Percentiles rank a stretch among this genome's conserved stretches.
These are phyloP conservation scores for Bradypodion pumilum DNA, from an alignment of 2,797 vertebrate species.

Conservation along the genomic window DNA sequence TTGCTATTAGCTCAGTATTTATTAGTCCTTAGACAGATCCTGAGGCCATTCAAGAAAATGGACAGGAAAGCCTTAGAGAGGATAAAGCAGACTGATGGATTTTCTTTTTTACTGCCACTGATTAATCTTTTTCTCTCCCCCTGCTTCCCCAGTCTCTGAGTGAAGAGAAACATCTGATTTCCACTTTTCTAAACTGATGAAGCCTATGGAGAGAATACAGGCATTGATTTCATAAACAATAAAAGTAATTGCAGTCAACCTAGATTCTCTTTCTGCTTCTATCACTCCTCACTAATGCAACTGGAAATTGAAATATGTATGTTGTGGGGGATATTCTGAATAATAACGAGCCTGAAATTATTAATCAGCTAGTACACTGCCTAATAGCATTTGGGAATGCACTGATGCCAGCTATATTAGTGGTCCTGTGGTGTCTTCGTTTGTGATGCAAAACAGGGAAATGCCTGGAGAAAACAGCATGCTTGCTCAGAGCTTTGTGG, in stretches of 20 bases:
- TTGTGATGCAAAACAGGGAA: not conserved
- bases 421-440: not conserved
- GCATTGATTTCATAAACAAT: constrained; percentile 42
- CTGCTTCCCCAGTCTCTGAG: not conserved
- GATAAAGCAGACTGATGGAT: constrained; percentile 34
- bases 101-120: constrained; percentile 27
- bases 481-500: not conserved
- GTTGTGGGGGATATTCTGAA: not conserved
- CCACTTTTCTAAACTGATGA: constrained; percentile 12
- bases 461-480: not conserved
- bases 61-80: not conserved
- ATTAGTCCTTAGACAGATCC: constrained; percentile 39
- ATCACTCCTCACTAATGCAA: not conserved
- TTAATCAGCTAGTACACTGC: constrained; percentile 22
- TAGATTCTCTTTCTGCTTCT: constrained; percentile 39
- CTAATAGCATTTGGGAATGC: constrained; percentile 17
- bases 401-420: not conserved
- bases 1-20: constrained; percentile 42
- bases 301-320: constrained; percentile 31
- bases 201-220: constrained; percentile 21
- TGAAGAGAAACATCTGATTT: constrained; percentile 36
- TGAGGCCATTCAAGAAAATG: constrained; percentile 21
- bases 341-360: constrained; percentile 25
- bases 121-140: constrained; percentile 42
- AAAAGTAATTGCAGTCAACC: constrained; percentile 38